A percentile compares a stretch with the other conserved stretches of the same genome.
Conservation (phyloP, 2,113 vertebrate genomes). For the Cettia cetti region DNA sequence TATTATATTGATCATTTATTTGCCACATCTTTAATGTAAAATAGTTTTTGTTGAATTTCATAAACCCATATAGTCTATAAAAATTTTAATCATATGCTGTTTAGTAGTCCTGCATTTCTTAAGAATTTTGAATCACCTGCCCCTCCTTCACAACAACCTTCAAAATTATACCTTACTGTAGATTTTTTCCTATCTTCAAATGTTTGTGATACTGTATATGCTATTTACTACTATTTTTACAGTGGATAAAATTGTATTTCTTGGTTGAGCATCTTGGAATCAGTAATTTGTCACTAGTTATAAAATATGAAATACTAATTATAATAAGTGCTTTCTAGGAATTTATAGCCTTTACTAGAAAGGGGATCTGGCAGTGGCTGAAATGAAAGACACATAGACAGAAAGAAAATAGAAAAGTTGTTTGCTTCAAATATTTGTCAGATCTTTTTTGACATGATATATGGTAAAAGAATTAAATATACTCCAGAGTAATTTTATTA, state of each 20-base stretch:
- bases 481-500: background rate
- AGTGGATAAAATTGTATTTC: background rate
- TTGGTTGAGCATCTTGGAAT: background rate
- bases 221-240: background rate
- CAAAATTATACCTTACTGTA: background rate
- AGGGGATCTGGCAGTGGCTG: background rate
- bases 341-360: constrained; percentile 53
- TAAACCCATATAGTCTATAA: background rate
- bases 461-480: background rate
- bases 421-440: background rate
- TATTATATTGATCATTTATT: background rate
- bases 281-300: background rate
- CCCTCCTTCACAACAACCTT: background rate
- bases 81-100: background rate
- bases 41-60: background rate
- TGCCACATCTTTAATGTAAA: background rate
- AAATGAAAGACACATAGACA: background rate
- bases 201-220: background rate
- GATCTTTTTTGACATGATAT: background rate
- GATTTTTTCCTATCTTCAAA: background rate
- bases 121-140: background rate
- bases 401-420: background rate
- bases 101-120: background rate
- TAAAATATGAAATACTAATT: constrained; percentile 22
- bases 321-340: constrained; percentile 17